A percentile compares a stretch with the other conserved stretches of the same genome.
These are phyloP conservation scores for Colius striatus DNA, from an alignment of 2,113 vertebrate genomes.

Conservation along the genomic window DNA sequence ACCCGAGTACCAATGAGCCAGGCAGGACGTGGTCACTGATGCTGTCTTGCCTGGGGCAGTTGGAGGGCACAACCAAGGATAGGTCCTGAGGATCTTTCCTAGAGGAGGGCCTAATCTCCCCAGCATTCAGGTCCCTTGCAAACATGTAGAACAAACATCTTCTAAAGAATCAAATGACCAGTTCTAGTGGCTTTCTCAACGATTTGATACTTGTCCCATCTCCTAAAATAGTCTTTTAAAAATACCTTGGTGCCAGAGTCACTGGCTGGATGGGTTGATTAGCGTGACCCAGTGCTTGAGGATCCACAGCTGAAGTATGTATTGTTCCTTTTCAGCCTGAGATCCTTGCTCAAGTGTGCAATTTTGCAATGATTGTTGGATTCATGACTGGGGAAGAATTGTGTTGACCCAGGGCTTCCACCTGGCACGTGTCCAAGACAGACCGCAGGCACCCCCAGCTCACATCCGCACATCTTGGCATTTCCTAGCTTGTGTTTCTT, in stretches of 20 bases:
- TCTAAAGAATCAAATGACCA: background rate
- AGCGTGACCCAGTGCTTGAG: background rate
- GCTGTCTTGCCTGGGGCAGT: background rate
- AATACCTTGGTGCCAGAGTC: background rate
- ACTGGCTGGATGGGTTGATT: background rate
- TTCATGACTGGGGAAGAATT: background rate
- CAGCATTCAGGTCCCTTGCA: background rate
- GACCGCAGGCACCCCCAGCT: background rate
- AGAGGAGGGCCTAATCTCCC: background rate
- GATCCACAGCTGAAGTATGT: background rate
- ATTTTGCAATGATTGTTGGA: background rate
- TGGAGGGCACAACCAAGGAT: background rate
- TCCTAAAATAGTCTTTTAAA: conserved; percentile 1
- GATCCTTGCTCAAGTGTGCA: background rate
- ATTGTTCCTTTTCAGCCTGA: background rate
- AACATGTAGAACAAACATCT: background rate
- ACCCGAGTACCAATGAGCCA: background rate
- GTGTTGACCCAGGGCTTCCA: background rate
- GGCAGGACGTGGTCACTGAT: rapidly evolving
- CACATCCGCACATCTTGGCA: background rate
- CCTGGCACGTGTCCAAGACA: background rate
- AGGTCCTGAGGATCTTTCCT: background rate
- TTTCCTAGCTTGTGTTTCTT: background rate
- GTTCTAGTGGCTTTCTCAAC: background rate
- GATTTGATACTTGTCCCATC: background rate